These are phyloP conservation scores for Rhea pennata DNA, from an alignment of 2,113 vertebrate genomes.

Conservation along the genomic window DNA sequence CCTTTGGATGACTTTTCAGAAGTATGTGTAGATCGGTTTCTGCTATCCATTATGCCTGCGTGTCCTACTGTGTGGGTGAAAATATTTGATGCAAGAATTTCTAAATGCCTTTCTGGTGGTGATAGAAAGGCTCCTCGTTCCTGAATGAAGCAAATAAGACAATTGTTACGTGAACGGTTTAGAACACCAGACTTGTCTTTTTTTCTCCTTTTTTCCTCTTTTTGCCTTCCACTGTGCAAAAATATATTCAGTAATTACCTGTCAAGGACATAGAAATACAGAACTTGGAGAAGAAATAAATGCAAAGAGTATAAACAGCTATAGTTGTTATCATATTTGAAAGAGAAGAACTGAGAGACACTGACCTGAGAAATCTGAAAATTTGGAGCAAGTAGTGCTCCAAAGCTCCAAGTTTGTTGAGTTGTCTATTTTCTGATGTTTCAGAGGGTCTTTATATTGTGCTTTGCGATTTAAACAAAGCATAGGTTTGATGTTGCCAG, in stretches of 20 bases:
- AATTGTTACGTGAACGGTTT: not conserved
- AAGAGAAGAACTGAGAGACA: not conserved
- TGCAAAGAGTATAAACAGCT: accelerated
- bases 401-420: no score
- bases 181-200: not conserved
- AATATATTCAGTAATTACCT: not conserved
- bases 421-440: not conserved
- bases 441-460: not conserved
- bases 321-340: not conserved
- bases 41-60: not conserved
- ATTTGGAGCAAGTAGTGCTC: not conserved
- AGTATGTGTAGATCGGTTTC: not conserved
- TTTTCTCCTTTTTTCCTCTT: not conserved
- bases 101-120: not conserved
- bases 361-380: not conserved
- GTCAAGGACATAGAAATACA: not conserved
- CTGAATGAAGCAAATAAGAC: not conserved
- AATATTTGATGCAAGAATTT: not conserved
- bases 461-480: not conserved
- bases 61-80: not conserved
- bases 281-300: not conserved
- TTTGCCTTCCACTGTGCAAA: not conserved
- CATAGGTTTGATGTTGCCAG: not conserved
- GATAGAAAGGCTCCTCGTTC: not conserved
- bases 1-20: not conserved